Evolutionary conservation across 2,113 vertebrate genomes (phyloP), one percentile per base, ranked within the genome.

Genomic region (Barbus barbus): DNA sequence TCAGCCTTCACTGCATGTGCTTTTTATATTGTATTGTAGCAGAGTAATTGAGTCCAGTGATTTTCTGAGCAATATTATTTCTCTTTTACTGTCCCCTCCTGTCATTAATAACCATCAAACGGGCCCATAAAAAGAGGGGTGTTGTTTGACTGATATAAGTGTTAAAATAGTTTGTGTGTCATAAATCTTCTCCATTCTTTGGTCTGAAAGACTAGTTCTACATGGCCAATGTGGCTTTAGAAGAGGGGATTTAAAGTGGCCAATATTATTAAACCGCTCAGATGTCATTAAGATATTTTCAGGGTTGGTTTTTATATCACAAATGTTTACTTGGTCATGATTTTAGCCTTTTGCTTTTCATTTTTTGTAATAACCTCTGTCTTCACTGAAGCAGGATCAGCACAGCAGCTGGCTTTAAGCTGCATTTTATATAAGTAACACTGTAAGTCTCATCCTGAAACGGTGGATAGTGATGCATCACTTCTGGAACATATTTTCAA

Each of bases 61-160:
- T 41, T 77, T 84, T 79, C 16, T 78, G 76, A 78, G 48, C 63
- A 72, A n/a, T 79, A 72, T 72, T 79, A 69, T 28, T 78, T 36
- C 16, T 46, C 16, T 44, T 78, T 61, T 46, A 44, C 1, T 14
- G 61, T 31, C 38, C 28, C 31, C 60, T 20, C 24, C 24, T 20
- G 51, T 33, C n/a, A 41, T 3, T 41, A 41, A 41, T 41, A 41
- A 41, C 38, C 38, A 44, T 61, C 14, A 73, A 33, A 48, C 53
- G 14, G 33, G 22, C 36, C 26, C 56, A 61, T 61, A 80, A 76
- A 69, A 51, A 28, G 5, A 14, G 58, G 48, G 31, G 41, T 41
- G 76, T 78, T 61, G 22, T 13, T n/a, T 60, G 20, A 18, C 28
- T 77, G 75, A 36, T 78, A 24, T 11, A 38, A 56, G 8, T 36